Conservation (phyloP, 2,888 invertebrate genomes). For the Limnephilus marmoratus region DNA sequence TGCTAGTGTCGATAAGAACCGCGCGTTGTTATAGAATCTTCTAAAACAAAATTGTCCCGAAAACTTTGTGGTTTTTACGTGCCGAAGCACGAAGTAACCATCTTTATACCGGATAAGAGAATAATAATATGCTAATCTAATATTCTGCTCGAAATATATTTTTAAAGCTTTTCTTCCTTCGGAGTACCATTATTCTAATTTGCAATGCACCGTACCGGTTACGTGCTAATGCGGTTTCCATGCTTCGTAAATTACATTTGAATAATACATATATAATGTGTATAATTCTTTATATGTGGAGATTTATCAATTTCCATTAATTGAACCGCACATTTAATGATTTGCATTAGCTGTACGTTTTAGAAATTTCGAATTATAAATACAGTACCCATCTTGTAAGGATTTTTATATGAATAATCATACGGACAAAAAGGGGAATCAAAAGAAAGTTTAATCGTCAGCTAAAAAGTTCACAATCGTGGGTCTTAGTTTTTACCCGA, state of each 20-base stretch:
- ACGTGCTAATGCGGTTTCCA: background rate
- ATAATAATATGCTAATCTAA: background rate
- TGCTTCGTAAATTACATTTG: background rate
- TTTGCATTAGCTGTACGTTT: no score
- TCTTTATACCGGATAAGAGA: background rate
- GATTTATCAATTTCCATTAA: background rate
- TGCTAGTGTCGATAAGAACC: background rate
- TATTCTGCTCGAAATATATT: background rate
- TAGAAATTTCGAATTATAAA: background rate
- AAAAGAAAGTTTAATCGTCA: no score
- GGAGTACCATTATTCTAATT: background rate
- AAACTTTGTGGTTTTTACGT: background rate
- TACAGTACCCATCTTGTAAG: background rate
- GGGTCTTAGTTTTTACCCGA: no score
- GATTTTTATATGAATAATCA: no score
- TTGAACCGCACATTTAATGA: background rate
- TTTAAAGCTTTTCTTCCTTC: background rate
- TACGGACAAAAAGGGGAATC: no score
- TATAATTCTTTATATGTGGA: background rate
- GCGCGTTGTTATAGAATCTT: background rate
- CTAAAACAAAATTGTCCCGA: background rate
- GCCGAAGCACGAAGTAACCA: background rate
- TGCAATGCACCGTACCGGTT: background rate
- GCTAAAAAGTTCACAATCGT: no score
- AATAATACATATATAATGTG: background rate